Percentiles rank a stretch among this genome's conserved stretches.
Conservation (phyloP, 1,140 invertebrate genomes). For the Ooceraea biroi region DNA sequence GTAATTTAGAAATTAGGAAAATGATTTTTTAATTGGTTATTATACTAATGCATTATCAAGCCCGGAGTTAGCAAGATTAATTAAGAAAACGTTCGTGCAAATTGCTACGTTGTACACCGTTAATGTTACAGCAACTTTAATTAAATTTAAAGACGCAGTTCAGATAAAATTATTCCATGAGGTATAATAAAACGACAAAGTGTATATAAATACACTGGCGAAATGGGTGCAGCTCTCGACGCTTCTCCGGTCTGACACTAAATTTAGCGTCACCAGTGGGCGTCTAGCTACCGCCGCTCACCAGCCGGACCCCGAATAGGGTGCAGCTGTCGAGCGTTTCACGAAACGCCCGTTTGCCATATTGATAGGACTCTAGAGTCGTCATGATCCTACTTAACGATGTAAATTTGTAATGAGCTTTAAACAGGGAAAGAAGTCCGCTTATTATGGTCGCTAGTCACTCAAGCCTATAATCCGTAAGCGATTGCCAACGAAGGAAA, state of each 20-base stretch:
- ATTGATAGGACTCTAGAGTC: slow-evolving; percentile 48
- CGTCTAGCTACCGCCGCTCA: slow-evolving; percentile 75
- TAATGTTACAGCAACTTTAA: not conserved
- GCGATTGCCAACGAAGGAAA: not conserved
- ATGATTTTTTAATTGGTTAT: no score
- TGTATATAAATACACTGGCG: slow-evolving; percentile 49
- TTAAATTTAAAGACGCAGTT: not conserved
- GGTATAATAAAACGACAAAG: slow-evolving; percentile 36
- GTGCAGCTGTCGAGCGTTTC: slow-evolving; percentile 75
- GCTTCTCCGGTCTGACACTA: slow-evolving; percentile 77
- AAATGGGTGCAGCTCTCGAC: slow-evolving; percentile 47
- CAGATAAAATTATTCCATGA: slow-evolving; percentile 37
- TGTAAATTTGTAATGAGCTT: not conserved
- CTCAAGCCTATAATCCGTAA: not conserved
- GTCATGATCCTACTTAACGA: not conserved
- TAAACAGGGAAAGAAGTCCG: not conserved
- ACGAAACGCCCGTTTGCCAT: slow-evolving; percentile 64
- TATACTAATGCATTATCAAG: not conserved
- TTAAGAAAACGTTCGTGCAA: not conserved
- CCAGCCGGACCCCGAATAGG: slow-evolving; percentile 77
- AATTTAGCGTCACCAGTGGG: slow-evolving; percentile 83
- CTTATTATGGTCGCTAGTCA: not conserved
- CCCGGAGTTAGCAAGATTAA: not conserved
- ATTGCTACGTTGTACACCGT: not conserved
- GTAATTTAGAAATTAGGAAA: not conserved